Percentiles rank a stretch among this genome's conserved stretches.
These are phyloP conservation scores for Bathynomus jamesi DNA, from an alignment of 1,140 invertebrate genomes.

Conservation along the genomic window DNA sequence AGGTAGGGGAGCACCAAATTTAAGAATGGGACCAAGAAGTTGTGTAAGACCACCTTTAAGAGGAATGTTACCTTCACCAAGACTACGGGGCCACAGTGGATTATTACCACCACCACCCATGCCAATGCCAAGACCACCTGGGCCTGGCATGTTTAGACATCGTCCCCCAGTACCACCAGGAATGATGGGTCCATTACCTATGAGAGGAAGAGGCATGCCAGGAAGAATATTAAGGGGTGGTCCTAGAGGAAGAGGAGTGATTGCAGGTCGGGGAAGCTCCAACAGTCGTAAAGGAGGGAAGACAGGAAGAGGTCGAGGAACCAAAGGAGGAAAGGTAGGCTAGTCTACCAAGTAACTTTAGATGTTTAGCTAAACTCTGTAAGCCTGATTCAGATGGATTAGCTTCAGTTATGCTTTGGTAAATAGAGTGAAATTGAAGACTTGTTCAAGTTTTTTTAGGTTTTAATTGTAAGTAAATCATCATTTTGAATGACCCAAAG, in stretches of 20 bases:
- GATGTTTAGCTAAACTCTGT: too few species aligned
- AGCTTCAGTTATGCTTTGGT: too few species aligned
- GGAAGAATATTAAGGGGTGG: background rate
- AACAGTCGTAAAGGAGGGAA: background rate
- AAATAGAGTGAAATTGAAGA: too few species aligned
- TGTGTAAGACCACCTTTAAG: background rate
- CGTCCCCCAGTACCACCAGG: background rate
- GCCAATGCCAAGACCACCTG: background rate
- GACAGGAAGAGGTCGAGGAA: background rate
- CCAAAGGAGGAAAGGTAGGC: too few species aligned
- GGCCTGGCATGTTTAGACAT: background rate
- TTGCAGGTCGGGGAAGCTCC: background rate
- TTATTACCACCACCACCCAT: background rate
- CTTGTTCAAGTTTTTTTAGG: too few species aligned
- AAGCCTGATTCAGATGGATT: too few species aligned
- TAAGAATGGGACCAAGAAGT: background rate
- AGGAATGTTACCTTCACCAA: background rate
- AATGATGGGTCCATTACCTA: background rate
- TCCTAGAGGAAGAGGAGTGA: background rate
- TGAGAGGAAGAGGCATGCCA: background rate
- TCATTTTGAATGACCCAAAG: too few species aligned
- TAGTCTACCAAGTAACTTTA: too few species aligned
- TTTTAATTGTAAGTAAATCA: too few species aligned
- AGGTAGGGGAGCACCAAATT: background rate
- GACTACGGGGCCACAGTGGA: background rate